These are phyloP conservation scores for Drosophila repletoides DNA, from an alignment of 1,140 invertebrate species.

Conservation along the genomic window DNA sequence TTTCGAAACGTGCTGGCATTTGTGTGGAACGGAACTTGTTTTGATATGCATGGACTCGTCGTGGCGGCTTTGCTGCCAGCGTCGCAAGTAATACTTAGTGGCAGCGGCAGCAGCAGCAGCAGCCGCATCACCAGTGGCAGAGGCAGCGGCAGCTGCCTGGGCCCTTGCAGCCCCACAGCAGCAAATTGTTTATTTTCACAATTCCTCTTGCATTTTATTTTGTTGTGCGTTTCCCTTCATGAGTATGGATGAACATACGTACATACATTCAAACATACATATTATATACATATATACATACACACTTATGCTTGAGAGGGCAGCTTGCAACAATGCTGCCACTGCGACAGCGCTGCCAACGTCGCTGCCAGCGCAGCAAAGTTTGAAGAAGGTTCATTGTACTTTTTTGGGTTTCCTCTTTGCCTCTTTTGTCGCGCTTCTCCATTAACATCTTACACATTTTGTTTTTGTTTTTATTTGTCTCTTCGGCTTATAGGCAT, in stretches of 20 bases:
- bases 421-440: constrained; percentile 36
- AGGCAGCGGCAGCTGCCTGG: constrained; percentile 22
- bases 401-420: constrained; percentile 60
- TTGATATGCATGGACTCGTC: constrained; percentile 67
- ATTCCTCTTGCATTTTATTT: constrained; percentile 63
- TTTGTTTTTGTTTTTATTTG: constrained; percentile 18
- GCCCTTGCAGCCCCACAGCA: constrained; percentile 49
- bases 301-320: constrained; percentile 8
- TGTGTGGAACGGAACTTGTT: constrained; percentile 78
- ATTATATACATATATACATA: constrained; percentile 5
- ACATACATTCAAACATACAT: not conserved
- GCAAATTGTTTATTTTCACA: constrained; percentile 72
- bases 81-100: constrained; percentile 16
- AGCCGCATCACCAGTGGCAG: constrained; percentile 16
- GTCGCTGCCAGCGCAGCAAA: constrained; percentile 30
- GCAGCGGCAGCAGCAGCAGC: constrained; percentile 17
- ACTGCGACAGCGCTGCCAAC: constrained; percentile 13
- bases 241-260: not conserved
- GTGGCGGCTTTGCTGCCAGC: constrained; percentile 16
- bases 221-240: constrained; percentile 39
- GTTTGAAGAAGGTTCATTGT: constrained; percentile 62
- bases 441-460: constrained; percentile 24
- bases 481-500: constrained; percentile 3
- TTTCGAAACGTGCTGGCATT: constrained; percentile 79
- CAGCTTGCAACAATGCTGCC: constrained; percentile 25